Percentiles rank a stretch among this genome's conserved stretches.
phyloP scores from a whole-genome alignment of 23 tunicate genomes.

The Botrylloides violaceus region DNA sequence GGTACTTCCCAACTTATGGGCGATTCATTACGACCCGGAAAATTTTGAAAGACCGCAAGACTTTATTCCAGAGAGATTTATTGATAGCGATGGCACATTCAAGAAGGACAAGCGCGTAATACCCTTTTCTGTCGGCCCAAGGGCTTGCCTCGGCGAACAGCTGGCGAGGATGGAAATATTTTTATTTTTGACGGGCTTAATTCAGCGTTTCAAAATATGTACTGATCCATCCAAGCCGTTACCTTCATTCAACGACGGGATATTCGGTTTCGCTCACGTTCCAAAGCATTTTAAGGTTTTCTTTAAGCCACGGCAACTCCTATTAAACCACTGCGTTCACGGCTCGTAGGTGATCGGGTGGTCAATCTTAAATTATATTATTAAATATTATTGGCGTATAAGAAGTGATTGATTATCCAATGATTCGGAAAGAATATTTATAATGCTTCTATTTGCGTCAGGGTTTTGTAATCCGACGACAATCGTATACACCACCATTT shows the following conservation, averaged over 20 bases:
- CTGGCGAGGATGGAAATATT: conserved; percentile 22
- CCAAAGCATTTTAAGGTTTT: neutral
- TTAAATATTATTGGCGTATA: too few species aligned
- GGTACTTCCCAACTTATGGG: conserved; percentile 22
- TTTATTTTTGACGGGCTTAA: neutral
- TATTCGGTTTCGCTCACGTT: neutral
- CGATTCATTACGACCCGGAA: conserved; percentile 15
- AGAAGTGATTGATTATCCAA: too few species aligned
- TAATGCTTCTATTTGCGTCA: too few species aligned
- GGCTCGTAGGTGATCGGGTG: too few species aligned
- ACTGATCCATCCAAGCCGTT: conserved; percentile 6
- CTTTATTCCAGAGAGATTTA: conserved; percentile 6
- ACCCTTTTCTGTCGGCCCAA: conserved; percentile 9
- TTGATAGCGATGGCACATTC: conserved; percentile 4
- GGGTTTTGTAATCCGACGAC: too few species aligned
- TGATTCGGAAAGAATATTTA: too few species aligned
- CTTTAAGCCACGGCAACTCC: too few species aligned
- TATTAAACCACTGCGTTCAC: too few species aligned
- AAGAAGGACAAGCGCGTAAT: neutral
- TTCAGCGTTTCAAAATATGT: conserved; percentile 7
- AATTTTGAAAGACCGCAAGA: conserved; percentile 13
- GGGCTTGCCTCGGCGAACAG: conserved; percentile 20
- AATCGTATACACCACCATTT: too few species aligned
- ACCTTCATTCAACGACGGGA: neutral
- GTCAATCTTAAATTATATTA: too few species aligned